Conservation (phyloP, 1,140 invertebrate species). For the Pristionchus pacificus region DNA sequence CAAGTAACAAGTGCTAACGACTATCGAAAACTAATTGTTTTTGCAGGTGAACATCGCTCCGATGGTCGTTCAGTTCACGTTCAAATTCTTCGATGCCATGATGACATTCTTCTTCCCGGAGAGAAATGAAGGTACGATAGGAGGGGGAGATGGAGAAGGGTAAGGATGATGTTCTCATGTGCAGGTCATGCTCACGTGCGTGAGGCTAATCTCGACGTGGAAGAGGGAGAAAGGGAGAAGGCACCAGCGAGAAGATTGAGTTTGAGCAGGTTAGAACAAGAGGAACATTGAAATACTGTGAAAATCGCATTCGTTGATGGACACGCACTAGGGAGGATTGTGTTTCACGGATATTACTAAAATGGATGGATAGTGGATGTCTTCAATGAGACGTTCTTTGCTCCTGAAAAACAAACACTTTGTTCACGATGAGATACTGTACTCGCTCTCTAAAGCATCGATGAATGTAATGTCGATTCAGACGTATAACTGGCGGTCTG, state of each 20-base stretch:
- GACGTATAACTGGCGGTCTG: background rate
- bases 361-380: no score
- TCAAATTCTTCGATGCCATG: conserved; percentile 95
- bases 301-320: no score
- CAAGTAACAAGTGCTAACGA: no score
- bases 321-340: no score
- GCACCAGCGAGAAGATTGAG: conserved; percentile 51
- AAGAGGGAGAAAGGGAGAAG: conserved; percentile 41
- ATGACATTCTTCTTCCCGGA: conserved; percentile 98
- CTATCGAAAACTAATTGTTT: no score
- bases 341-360: no score
- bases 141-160: conserved; percentile 17
- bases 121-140: conserved; percentile 69
- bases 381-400: no score
- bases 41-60: conserved; percentile 70
- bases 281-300: background rate
- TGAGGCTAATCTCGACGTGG: conserved; percentile 7
- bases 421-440: no score
- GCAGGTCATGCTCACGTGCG: no score
- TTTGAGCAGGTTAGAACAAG: conserved; percentile 37
- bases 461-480: background rate
- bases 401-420: no score
- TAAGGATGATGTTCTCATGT: conserved; percentile 13
- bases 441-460: no score
- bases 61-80: conserved; percentile 84